These are phyloP conservation scores for Oncorhynchus kisutch DNA, from an alignment of 2,113 vertebrate genomes.

Conservation along the genomic window DNA sequence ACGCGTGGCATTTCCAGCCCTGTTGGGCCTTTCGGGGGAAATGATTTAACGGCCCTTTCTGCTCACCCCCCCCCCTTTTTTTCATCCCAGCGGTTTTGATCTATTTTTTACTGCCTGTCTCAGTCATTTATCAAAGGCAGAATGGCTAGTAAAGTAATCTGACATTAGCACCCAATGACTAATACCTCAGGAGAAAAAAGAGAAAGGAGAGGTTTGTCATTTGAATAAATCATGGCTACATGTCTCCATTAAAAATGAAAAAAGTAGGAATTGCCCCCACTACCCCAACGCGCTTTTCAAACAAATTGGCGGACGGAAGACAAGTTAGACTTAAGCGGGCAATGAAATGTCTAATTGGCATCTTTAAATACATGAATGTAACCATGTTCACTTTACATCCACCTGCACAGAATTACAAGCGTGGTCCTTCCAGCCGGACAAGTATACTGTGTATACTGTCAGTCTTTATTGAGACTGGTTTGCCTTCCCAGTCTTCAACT, in stretches of 20 bases:
- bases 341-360: conserved; percentile 3
- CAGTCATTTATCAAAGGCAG: conserved; percentile 71
- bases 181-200: conserved; percentile 49
- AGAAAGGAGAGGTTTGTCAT: conserved; percentile 58
- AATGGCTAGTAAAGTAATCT: conserved; percentile 73
- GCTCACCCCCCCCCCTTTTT: conserved; percentile 11
- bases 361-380: neutral
- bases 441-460: neutral
- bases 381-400: neutral
- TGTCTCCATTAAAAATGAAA: conserved; percentile 61
- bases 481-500: too few species aligned
- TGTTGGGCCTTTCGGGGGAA: conserved; percentile 52
- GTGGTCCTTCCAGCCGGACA: neutral
- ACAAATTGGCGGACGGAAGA: conserved; percentile 12
- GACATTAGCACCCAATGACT: conserved; percentile 73
- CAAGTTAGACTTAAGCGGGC: neutral
- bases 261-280: conserved; percentile 29
- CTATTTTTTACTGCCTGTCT: conserved; percentile 75
- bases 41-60: conserved; percentile 68
- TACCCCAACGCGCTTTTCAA: conserved; percentile 26
- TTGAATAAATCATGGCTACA: conserved; percentile 71
- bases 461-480: too few species aligned
- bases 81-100: conserved; percentile 72
- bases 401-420: neutral
- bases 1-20: conserved; percentile 67